Conservation (phyloP, 2,113 vertebrate species). For the Anoura caudifer region DNA sequence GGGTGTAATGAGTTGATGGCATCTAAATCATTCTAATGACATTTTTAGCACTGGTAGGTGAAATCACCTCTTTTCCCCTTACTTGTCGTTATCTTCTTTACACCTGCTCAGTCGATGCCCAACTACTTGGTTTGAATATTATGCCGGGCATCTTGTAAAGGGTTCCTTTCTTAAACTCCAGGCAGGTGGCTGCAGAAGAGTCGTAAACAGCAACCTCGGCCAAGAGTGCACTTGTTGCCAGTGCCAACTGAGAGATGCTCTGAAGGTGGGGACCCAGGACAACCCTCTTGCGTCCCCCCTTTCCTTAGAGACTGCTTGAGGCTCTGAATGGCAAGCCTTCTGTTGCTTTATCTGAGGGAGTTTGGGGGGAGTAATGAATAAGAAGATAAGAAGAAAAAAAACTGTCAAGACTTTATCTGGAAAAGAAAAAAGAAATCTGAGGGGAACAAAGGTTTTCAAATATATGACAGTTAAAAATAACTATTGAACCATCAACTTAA, state of each 20-base stretch:
- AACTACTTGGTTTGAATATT: not conserved
- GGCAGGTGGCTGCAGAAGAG: not conserved
- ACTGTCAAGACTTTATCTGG: slow-evolving; percentile 61
- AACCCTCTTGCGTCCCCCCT: not conserved
- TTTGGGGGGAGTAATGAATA: not conserved
- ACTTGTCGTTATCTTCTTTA: slow-evolving; percentile 24
- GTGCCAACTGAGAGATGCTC: not conserved
- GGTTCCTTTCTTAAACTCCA: not conserved
- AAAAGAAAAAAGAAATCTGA: slow-evolving; percentile 52
- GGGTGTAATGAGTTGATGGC: slow-evolving; percentile 52
- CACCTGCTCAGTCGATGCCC: not conserved
- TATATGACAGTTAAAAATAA: slow-evolving; percentile 60
- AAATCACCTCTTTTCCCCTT: slow-evolving; percentile 32
- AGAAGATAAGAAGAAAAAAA: slow-evolving; percentile 52
- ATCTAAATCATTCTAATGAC: slow-evolving; percentile 61
- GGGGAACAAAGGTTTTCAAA: slow-evolving; percentile 51
- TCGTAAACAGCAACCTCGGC: not conserved
- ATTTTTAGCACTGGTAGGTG: slow-evolving; percentile 65
- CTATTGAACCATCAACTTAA: slow-evolving; percentile 57
- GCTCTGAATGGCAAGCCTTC: not conserved
- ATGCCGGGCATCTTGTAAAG: not conserved
- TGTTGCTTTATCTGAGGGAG: not conserved
- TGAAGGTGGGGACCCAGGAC: not conserved
- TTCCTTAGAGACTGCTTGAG: not conserved
- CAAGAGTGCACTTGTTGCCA: not conserved